Conservation (phyloP, 2,113 vertebrate genomes). For the Phalacrocorax carbo region DNA sequence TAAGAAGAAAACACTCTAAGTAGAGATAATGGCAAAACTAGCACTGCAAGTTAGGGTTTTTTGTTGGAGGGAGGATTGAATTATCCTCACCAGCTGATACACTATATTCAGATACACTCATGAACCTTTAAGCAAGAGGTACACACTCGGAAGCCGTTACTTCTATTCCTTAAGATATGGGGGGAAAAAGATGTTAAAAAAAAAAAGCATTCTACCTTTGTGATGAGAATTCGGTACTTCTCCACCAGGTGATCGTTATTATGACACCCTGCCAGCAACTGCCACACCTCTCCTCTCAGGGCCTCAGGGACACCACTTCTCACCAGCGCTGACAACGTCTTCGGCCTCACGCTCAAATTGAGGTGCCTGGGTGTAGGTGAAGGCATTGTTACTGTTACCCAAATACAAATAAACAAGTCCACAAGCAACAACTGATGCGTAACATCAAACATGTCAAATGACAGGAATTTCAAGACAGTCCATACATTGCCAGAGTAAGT, state of each 20-base stretch:
- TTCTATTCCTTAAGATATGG: neutral
- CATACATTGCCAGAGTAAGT: fast-evolving
- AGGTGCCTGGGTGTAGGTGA: constrained; percentile 82
- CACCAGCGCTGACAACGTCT: constrained; percentile 87
- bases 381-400: neutral
- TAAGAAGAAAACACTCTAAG: neutral
- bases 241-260: constrained; percentile 97
- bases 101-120: neutral
- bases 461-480: neutral
- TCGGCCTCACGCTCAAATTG: constrained; percentile 92
- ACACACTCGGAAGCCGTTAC: fast-evolving
- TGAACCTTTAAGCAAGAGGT: neutral
- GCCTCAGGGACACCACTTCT: constrained; percentile 95
- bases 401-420: neutral
- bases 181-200: too few species aligned
- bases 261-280: constrained; percentile 96
- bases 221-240: constrained; percentile 98
- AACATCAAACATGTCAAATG: neutral
- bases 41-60: fast-evolving
- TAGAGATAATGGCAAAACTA: neutral
- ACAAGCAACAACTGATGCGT: neutral
- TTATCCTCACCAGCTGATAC: fast-evolving
- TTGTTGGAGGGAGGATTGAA: neutral
- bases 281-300: constrained; percentile 96
- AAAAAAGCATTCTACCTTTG: constrained; percentile 82